Evolutionary conservation across 1,140 invertebrate genomes (phyloP).

Genomic region (Drosophila pallidifrons): DNA sequence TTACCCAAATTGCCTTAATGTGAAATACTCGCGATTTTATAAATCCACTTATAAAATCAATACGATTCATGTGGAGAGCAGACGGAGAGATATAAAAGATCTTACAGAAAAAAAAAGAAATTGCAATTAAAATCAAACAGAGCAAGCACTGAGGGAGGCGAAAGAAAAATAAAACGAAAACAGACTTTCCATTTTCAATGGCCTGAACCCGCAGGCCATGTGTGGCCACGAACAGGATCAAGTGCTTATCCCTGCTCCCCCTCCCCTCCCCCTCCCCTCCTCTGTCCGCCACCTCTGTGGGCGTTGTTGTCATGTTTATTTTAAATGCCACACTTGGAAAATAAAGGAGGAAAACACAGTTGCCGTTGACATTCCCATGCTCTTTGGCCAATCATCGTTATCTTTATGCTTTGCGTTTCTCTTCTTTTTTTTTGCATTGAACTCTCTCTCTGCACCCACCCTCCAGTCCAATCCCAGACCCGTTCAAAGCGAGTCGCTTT

Average conservation of each 20-base stretch:
- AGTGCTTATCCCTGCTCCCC: not conserved
- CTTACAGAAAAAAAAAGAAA: conserved; percentile 23
- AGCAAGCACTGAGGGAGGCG: not conserved
- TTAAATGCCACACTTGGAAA: conserved; percentile 37
- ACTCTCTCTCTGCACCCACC: not conserved
- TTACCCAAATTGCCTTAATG: conserved; percentile 13
- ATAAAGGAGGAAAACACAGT: conserved; percentile 29
- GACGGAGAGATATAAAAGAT: conserved; percentile 2
- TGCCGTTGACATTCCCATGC: conserved; percentile 24
- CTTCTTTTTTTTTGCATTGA: conserved; percentile 21
- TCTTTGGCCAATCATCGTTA: conserved; percentile 50
- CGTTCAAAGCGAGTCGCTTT: not conserved
- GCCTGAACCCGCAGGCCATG: conserved; percentile 13
- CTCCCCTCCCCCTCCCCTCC: not conserved
- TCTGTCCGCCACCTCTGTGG: not conserved
- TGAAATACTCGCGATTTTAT: conserved; percentile 1
- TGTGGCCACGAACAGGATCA: conserved; percentile 24
- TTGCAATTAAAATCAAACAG: conserved; percentile 46
- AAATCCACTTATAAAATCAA: conserved; percentile 41
- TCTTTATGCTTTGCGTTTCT: conserved; percentile 28
- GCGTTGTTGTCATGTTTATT: conserved; percentile 26
- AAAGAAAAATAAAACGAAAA: not conserved
- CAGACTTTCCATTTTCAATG: conserved; percentile 28
- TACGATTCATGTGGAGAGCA: not conserved
- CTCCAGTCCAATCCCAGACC: not conserved